Percentiles rank a stretch among this genome's conserved stretches.
Conservation (phyloP, 2,888 invertebrate species). For the Ernsta delagoae region DNA sequence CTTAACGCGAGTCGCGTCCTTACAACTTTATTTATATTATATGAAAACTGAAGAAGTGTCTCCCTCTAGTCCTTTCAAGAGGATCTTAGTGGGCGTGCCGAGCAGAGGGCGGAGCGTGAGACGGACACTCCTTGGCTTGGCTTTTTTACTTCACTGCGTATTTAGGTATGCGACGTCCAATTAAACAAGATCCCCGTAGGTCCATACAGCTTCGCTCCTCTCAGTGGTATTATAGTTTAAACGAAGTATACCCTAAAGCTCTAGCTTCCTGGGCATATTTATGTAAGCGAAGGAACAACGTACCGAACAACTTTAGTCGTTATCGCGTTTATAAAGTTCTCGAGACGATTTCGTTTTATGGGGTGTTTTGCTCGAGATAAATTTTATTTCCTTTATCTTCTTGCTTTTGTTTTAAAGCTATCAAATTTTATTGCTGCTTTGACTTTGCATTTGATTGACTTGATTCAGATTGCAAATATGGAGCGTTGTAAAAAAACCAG, state of each 20-base stretch:
- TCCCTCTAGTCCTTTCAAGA: conserved; percentile 63
- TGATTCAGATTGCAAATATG: too few relatives aligned
- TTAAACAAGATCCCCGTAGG: conserved; percentile 59
- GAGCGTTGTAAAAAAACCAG: too few relatives aligned
- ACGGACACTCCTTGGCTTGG: conserved; percentile 81
- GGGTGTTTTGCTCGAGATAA: conserved; percentile 83
- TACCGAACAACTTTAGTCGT: conserved; percentile 80
- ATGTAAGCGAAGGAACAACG: conserved; percentile 79
- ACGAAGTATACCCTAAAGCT: conserved; percentile 48
- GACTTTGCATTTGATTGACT: too few relatives aligned
- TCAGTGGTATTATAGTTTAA: conserved; percentile 16
- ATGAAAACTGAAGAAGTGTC: conserved; percentile 72
- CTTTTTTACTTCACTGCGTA: conserved; percentile 80
- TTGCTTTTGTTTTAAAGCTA: conserved; percentile 56
- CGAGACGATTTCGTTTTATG: conserved; percentile 82
- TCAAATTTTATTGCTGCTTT: conserved; percentile 35
- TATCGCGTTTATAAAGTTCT: conserved; percentile 84
- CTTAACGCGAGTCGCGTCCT: conserved; percentile 40
- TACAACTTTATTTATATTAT: conserved; percentile 60
- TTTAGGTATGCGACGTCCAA: conserved; percentile 72
- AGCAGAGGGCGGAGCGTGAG: conserved; percentile 69
- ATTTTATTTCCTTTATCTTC: conserved; percentile 78
- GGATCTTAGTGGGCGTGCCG: conserved; percentile 76
- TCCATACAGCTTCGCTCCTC: conserved; percentile 48
- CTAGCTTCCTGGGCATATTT: conserved; percentile 64